Evolutionary conservation across 2,888 invertebrate species (phyloP).

Genomic region (Metopia argyrocephala): DNA sequence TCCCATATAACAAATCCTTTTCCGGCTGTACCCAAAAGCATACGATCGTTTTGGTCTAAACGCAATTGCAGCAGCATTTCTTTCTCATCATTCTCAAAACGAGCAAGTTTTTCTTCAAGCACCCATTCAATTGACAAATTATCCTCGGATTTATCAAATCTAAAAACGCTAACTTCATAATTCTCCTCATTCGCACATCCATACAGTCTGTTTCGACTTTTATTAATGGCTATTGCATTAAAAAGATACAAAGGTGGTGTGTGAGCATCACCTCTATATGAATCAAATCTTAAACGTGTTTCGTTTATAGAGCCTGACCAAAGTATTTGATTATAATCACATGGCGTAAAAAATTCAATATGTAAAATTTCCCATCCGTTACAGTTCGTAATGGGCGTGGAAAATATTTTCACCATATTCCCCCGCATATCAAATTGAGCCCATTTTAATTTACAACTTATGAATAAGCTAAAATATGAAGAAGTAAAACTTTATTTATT

Average conservation of each 20-base stretch:
- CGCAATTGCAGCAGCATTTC: slow-evolving; percentile 90
- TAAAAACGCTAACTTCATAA: slow-evolving; percentile 77
- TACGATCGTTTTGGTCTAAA: slow-evolving; percentile 88
- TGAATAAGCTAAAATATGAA: slow-evolving; percentile 80
- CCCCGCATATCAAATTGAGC: slow-evolving; percentile 89
- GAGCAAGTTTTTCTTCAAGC: slow-evolving; percentile 82
- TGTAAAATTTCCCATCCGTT: slow-evolving; percentile 86
- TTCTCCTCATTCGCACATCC: slow-evolving; percentile 84
- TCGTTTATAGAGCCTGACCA: slow-evolving; percentile 92
- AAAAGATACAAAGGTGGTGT: slow-evolving; percentile 72
- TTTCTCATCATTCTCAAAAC: slow-evolving; percentile 85
- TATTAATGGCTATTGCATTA: slow-evolving; percentile 84
- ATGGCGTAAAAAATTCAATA: slow-evolving; percentile 85
- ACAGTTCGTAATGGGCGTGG: slow-evolving; percentile 81
- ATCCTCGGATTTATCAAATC: slow-evolving; percentile 63
- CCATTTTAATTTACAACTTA: slow-evolving; percentile 88
- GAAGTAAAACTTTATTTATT: not conserved
- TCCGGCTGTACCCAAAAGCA: slow-evolving; percentile 89
- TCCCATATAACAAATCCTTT: slow-evolving; percentile 92
- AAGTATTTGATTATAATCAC: slow-evolving; percentile 85
- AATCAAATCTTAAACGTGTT: slow-evolving; percentile 84
- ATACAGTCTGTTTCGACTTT: slow-evolving; percentile 83
- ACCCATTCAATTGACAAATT: slow-evolving; percentile 79
- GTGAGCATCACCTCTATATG: slow-evolving; percentile 77
- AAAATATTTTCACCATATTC: slow-evolving; percentile 82